A percentile compares a stretch with the other conserved stretches of the same genome.
Evolutionary conservation across 2,113 vertebrate species (phyloP).

Genomic region (Prionailurus viverrinus): DNA sequence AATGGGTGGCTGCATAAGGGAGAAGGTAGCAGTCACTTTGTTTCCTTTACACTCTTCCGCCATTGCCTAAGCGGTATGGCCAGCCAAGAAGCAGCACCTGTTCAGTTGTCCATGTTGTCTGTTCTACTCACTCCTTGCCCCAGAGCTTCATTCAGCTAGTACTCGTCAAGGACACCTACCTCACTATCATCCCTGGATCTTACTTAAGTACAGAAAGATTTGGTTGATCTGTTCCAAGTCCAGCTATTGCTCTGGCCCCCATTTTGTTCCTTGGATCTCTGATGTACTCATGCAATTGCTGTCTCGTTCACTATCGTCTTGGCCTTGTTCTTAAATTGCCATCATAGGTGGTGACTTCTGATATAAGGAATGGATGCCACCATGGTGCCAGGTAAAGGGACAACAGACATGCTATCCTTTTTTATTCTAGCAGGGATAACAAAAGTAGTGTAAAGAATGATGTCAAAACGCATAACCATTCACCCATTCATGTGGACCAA

Average conservation of each 20-base stretch:
- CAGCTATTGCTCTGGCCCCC: neutral
- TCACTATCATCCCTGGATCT: neutral
- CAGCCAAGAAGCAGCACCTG: neutral
- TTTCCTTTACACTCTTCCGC: neutral
- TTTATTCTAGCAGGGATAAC: neutral
- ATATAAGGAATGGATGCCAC: neutral
- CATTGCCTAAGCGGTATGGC: neutral
- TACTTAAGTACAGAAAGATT: neutral
- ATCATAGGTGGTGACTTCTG: neutral
- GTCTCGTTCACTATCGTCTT: neutral
- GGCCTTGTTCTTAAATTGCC: neutral
- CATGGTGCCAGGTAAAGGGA: neutral
- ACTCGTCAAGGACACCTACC: neutral
- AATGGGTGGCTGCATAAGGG: neutral
- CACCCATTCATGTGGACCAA: neutral
- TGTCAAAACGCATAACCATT: neutral
- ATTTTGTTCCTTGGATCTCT: neutral
- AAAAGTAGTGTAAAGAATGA: neutral
- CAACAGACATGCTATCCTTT: neutral
- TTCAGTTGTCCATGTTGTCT: neutral
- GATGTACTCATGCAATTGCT: neutral
- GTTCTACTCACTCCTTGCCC: neutral
- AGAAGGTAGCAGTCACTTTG: neutral
- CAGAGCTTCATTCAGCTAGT: neutral
- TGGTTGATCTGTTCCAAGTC: neutral